These are phyloP conservation scores for Lepidurus arcticus DNA, from an alignment of 1,140 invertebrate species.

Conservation along the genomic window DNA sequence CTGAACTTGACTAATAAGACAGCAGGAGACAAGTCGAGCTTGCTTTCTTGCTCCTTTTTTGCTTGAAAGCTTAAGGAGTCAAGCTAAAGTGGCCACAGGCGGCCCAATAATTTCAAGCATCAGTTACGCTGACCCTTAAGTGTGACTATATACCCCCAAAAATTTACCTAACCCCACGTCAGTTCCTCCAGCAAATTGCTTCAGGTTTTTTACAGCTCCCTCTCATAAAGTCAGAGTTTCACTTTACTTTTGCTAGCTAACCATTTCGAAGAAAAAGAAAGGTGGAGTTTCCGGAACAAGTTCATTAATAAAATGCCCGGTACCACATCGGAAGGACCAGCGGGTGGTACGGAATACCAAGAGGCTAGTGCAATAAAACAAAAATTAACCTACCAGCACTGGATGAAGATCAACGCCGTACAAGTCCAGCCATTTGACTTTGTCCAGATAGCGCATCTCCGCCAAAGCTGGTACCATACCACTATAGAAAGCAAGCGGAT, in stretches of 20 bases:
- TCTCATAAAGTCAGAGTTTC: background rate
- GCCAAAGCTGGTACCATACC: conserved; percentile 63
- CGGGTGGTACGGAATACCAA: conserved; percentile 23
- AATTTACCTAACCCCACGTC: background rate
- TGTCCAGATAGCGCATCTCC: conserved; percentile 68
- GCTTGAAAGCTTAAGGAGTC: background rate
- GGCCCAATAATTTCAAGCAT: conserved; percentile 1
- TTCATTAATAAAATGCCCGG: conserved; percentile 7
- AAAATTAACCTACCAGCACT: conserved; percentile 56
- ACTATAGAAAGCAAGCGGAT: conserved; percentile 48
- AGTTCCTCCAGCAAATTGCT: background rate
- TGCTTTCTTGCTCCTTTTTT: background rate
- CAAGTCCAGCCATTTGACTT: conserved; percentile 76
- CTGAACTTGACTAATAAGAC: background rate
- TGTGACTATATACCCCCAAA: background rate
- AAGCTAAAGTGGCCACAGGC: background rate
- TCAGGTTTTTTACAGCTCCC: background rate
- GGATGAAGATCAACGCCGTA: conserved; percentile 75
- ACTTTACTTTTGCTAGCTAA: background rate
- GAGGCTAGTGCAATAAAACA: conserved; percentile 20
- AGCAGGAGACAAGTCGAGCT: background rate
- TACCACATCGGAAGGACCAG: background rate
- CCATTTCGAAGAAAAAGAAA: background rate
- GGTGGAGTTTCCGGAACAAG: background rate
- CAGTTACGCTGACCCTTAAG: conserved; percentile 12